Conservation (phyloP, 2,888 invertebrate species). For the Cistogaster globosa region DNA sequence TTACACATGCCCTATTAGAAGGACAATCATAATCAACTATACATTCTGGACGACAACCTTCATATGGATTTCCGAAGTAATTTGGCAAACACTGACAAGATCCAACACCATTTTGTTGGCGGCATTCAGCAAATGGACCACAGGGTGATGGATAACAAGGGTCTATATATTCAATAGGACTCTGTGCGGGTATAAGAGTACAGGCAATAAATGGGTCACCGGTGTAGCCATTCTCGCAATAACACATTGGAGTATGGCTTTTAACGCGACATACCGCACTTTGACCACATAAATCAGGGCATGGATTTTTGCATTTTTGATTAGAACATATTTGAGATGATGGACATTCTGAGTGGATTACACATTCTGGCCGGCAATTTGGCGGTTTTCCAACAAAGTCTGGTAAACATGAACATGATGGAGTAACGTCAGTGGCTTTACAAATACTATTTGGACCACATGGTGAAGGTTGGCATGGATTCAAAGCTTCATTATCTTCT, state of each 20-base stretch:
- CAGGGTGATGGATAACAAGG: constrained; percentile 92
- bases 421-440: constrained; percentile 85
- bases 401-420: constrained; percentile 89
- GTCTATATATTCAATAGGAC: constrained; percentile 82
- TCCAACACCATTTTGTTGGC: constrained; percentile 86
- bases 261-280: constrained; percentile 89
- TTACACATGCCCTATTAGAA: constrained; percentile 87
- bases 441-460: constrained; percentile 86
- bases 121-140: constrained; percentile 90
- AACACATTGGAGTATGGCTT: constrained; percentile 91
- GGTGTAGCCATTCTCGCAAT: constrained; percentile 84
- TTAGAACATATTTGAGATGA: constrained; percentile 88
- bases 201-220: constrained; percentile 83
- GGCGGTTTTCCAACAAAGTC: constrained; percentile 89
- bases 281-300: constrained; percentile 88
- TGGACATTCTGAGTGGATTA: constrained; percentile 89
- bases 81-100: constrained; percentile 88
- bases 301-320: constrained; percentile 90
- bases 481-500: constrained; percentile 75
- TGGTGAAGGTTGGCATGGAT: constrained; percentile 84
- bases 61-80: constrained; percentile 91
- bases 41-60: constrained; percentile 90
- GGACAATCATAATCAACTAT: constrained; percentile 88
- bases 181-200: constrained; percentile 82
- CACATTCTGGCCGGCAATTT: constrained; percentile 89